Evolutionary conservation across 2,888 invertebrate genomes (phyloP).

Genomic region (Campoplex capitator): DNA sequence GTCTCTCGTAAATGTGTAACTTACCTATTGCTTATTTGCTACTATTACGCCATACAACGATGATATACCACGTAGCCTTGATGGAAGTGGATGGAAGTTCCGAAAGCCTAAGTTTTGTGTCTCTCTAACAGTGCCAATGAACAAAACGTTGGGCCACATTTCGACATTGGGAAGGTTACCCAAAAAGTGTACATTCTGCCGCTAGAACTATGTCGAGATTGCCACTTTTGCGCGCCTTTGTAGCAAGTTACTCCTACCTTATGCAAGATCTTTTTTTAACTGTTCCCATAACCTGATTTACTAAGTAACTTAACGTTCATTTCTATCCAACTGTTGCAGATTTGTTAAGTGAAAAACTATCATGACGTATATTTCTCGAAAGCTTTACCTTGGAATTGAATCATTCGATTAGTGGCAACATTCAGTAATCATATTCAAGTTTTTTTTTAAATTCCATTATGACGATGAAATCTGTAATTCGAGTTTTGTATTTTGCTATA

Average conservation of each 20-base stretch:
- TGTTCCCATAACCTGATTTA: slow-evolving; percentile 39
- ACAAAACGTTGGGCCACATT: slow-evolving; percentile 33
- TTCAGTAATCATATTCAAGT: not conserved
- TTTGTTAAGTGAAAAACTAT: slow-evolving; percentile 31
- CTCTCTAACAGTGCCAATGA: slow-evolving; percentile 30
- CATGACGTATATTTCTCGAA: not conserved
- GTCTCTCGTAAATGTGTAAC: slow-evolving; percentile 55
- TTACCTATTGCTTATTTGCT: slow-evolving; percentile 37
- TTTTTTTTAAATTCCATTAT: not conserved
- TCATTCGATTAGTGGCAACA: not conserved
- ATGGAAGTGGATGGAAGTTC: slow-evolving; percentile 27
- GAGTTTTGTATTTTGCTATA: not conserved
- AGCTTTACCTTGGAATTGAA: not conserved
- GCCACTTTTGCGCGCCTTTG: not conserved
- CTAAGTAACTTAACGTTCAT: slow-evolving; percentile 35
- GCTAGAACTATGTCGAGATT: slow-evolving; percentile 30
- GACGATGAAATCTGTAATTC: not conserved
- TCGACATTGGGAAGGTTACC: slow-evolving; percentile 55
- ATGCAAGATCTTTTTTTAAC: slow-evolving; percentile 51
- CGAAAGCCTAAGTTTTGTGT: slow-evolving; percentile 49
- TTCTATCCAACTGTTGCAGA: slow-evolving; percentile 37
- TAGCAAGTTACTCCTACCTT: slow-evolving; percentile 19
- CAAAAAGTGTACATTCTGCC: slow-evolving; percentile 24
- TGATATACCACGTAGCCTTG: slow-evolving; percentile 49
- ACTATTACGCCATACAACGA: slow-evolving; percentile 52